A percentile compares a stretch with the other conserved stretches of the same genome.
These are phyloP conservation scores for Microcebus murinus DNA, from an alignment of 2,113 vertebrate genomes.

Conservation along the genomic window DNA sequence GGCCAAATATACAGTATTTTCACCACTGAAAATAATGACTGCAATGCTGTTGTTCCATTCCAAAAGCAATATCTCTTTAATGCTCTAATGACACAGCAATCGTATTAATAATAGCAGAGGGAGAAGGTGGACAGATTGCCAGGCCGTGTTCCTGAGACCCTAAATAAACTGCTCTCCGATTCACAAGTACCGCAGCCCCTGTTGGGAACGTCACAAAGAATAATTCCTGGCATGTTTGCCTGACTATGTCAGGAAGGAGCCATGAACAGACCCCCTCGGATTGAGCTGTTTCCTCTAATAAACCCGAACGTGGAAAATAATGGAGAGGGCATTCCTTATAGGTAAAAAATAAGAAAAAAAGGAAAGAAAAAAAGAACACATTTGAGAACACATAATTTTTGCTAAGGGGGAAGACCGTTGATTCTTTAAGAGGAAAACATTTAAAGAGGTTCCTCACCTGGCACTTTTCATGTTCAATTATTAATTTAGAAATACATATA, in stretches of 20 bases:
- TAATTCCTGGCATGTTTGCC: slow-evolving; percentile 49
- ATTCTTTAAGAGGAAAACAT: background rate
- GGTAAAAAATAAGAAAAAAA: slow-evolving; percentile 15
- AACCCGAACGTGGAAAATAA: slow-evolving; percentile 63
- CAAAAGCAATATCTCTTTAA: slow-evolving; percentile 53
- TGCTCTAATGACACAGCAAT: background rate
- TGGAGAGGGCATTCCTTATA: background rate
- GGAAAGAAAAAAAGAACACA: background rate
- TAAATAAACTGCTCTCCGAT: slow-evolving; percentile 74
- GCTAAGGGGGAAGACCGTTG: background rate
- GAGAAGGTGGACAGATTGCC: slow-evolving; percentile 31
- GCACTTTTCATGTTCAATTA: background rate
- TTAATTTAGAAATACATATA: background rate
- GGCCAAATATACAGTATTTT: slow-evolving; percentile 30
- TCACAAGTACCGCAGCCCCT: slow-evolving; percentile 66
- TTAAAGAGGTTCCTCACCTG: background rate
- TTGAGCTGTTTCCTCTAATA: slow-evolving; percentile 65
- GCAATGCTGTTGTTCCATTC: background rate
- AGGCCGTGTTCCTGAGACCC: slow-evolving; percentile 54
- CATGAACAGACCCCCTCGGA: slow-evolving; percentile 48
- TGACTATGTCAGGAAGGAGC: slow-evolving; percentile 16
- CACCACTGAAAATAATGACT: background rate
- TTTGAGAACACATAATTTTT: background rate
- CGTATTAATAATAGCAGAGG: background rate
- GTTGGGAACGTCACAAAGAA: slow-evolving; percentile 68